Base-by-base conservation (phyloP, 2,888 invertebrate genomes). In the Schizotus pectinicornis region DNA sequence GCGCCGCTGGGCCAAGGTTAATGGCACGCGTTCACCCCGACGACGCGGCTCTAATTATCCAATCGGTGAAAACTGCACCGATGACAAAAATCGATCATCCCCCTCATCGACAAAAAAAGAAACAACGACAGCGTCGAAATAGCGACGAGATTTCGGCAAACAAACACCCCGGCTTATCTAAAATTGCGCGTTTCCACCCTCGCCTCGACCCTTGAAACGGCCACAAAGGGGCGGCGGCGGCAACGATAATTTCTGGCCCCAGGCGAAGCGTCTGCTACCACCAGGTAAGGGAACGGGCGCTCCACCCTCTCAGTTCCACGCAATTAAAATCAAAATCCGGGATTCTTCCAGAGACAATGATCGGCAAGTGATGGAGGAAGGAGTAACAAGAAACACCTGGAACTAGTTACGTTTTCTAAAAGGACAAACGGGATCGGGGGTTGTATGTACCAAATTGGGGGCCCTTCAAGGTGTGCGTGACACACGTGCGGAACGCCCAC, bases 1-100 rank as follows among this genome's bases (percentile, higher is more conserved):
- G 39, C 46, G 59, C 45, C 46, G 62, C 62, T 61, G 59, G 62
- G 67, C 67, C 67, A 67, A 67, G 67, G 67, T 67, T 65, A 66
- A 63, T 63, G 62, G 61, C 66, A 64, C 64, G 66, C 51, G 61
- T 56, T 59, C 60, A 58, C 54, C 59, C 58, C 65, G 51, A 51
- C 37, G 36, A 31, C 46, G 38, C 53, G 37, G 46, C 43, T 5
- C 22, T 22, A 22, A 22, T 22, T 22, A 38, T 8, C 14, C 3
- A 36, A 36, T 22, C 13, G 39, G 14, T 12, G n/a, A 22, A 22
- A 22, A 22, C 22, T 22, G 22, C 22, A 22, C 5, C 22, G 5
- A 22, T 22, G n/a, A 39, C 7, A 2, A 13, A 6, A 37, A 6
- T 13, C 38, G 22, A 39, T 39, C 12, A 38, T 39, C 38, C 38